A percentile compares a stretch with the other conserved stretches of the same genome.
Conservation (phyloP, 53 echinoderm and acorn worm genomes). For the Holothuria scabra region DNA sequence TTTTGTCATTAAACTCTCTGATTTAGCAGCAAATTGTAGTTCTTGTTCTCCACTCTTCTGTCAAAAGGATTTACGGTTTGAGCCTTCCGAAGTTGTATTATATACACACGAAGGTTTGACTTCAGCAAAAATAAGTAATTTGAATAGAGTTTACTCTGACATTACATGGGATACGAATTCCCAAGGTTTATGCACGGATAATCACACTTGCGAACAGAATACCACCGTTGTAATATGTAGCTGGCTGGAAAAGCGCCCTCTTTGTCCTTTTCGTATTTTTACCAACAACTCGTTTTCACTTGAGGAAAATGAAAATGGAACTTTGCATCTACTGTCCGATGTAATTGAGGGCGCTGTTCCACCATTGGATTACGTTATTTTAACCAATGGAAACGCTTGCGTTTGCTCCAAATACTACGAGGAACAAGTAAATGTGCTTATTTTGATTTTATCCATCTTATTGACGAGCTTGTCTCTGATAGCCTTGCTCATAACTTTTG, state of each 20-base stretch:
- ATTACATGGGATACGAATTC: neutral
- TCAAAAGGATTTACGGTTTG: neutral
- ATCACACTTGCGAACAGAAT: neutral
- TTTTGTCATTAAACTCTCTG: neutral
- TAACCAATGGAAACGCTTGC: neutral
- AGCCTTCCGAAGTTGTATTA: neutral
- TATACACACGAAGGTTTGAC: neutral
- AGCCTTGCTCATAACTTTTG: neutral
- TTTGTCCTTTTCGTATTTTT: neutral
- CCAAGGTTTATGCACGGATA: neutral
- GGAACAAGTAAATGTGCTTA: neutral
- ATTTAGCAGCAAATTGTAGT: neutral
- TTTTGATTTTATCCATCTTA: neutral
- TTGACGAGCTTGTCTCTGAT: neutral
- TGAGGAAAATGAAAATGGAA: neutral
- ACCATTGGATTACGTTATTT: neutral
- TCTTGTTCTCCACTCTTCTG: neutral
- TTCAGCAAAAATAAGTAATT: neutral
- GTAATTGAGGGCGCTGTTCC: neutral
- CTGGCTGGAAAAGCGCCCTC: neutral
- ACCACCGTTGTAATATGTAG: neutral
- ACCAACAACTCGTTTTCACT: neutral
- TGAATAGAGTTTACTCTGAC: neutral
- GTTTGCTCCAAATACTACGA: neutral
- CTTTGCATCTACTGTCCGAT: neutral